phyloP scores from a whole-genome alignment of 2,797 vertebrate species.

The Silurus aristotelis region DNA sequence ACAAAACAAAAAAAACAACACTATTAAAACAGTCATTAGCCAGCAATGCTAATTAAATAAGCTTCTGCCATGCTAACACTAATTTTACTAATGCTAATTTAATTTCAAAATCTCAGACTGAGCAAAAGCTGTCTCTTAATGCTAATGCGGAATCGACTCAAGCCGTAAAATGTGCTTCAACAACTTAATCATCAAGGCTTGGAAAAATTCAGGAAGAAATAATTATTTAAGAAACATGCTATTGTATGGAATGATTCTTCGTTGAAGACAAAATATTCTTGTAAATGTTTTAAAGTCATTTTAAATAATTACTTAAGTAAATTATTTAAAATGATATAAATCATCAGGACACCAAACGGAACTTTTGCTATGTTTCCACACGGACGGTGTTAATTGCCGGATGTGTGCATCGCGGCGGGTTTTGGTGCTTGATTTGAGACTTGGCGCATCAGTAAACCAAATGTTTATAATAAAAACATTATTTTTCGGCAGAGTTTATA shows the following conservation, averaged over 20 bases:
- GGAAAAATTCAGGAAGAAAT: background rate
- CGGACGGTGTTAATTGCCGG: too few species aligned
- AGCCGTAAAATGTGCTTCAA: background rate
- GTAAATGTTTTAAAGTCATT: too few species aligned
- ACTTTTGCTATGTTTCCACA: too few species aligned
- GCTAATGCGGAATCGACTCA: background rate
- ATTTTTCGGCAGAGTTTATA: too few species aligned
- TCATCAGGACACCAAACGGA: too few species aligned
- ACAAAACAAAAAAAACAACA: background rate
- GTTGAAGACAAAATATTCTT: too few species aligned
- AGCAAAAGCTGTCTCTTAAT: background rate
- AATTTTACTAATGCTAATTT: conserved; percentile 2
- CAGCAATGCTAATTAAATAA: conserved; percentile 3
- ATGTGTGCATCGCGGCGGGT: too few species aligned
- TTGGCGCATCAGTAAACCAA: too few species aligned
- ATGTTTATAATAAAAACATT: too few species aligned
- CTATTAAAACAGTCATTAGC: background rate
- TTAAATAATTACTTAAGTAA: too few species aligned
- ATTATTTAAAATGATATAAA: too few species aligned
- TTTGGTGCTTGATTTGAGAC: too few species aligned
- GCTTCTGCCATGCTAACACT: background rate
- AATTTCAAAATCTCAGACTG: background rate
- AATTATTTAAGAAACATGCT: background rate
- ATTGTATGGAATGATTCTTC: background rate
- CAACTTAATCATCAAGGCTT: background rate